Conservation (phyloP, 2,113 vertebrate species). For the Lota lota region DNA sequence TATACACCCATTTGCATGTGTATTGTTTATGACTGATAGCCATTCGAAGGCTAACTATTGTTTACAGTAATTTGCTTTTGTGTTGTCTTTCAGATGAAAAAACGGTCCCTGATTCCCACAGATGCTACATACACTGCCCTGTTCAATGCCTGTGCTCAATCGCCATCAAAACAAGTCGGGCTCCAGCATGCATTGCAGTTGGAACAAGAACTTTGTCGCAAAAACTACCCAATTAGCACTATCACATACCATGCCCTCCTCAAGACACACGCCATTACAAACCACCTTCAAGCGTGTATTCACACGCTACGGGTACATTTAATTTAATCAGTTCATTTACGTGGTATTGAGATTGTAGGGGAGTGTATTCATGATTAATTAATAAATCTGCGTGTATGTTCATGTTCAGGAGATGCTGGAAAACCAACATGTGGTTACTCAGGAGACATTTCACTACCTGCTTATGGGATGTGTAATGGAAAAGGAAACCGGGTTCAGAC, state of each 20-base stretch:
- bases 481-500: slow-evolving; percentile 81
- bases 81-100: slow-evolving; percentile 85
- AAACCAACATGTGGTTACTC: slow-evolving; percentile 79
- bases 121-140: slow-evolving; percentile 90
- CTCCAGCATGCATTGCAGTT: slow-evolving; percentile 83
- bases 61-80: not conserved
- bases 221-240: slow-evolving; percentile 76
- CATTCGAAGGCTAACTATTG: not conserved
- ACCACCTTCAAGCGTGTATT: slow-evolving; percentile 81
- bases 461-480: slow-evolving; percentile 90
- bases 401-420: slow-evolving; percentile 83
- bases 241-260: slow-evolving; percentile 87
- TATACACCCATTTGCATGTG: not conserved
- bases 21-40: not conserved
- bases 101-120: slow-evolving; percentile 76
- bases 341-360: not conserved
- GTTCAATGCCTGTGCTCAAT: slow-evolving; percentile 91
- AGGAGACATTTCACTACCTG: slow-evolving; percentile 88
- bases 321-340: not conserved
- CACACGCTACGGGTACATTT: slow-evolving; percentile 82
- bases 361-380: not conserved
- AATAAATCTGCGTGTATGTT: not conserved
- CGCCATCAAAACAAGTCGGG: slow-evolving; percentile 79
- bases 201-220: slow-evolving; percentile 78
- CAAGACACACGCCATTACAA: slow-evolving; percentile 80